Evolutionary conservation across 2,113 vertebrate species (phyloP), one percentile per base, ranked within the genome.

Genomic region (Melospiza melodia): DNA sequence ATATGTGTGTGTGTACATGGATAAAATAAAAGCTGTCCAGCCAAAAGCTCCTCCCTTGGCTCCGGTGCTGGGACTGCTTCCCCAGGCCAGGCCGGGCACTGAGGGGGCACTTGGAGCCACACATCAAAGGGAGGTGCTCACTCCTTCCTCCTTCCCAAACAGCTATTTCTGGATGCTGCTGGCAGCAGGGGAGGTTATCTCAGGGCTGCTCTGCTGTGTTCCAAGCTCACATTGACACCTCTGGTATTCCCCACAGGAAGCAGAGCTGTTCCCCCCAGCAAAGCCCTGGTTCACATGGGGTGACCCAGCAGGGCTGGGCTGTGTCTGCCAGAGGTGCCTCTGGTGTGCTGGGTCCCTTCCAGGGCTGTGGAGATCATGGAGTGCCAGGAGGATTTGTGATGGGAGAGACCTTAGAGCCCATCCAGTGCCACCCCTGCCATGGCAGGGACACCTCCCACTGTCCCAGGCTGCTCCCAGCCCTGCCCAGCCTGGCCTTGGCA

Each of bases 41-140:
- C 63, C 92, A 65, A 87, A 52, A 92, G 83, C 89, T 90, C 84
- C 74, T 93, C 90, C 92, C 81, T 85, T 22, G 44, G 63, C 85
- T 39, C 66, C 74, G 33, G 44, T 10, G 69, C 57, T 48, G 77
- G 58, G 58, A 58, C 54, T 39, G 89, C 37, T 83, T 71, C 41
- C 48, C 30, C 4, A 1, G 35, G 68, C 54, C 48, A 20, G 0
- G 12, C 76, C 1, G 0, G 92, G 71, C 79, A 75, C 61, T 1
- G 58, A 41, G 4, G 2, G 89, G 80, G 73, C 94, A 78, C 39
- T 44, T 11, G 77, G 67, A 87, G 80, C 39, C 65, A 39, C 39
- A 80, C 76, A 90, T 90, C 72, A 77, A 86, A 94, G 91, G 1
- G 63, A 88, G 91, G 33, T 49, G 83, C 86, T 71, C 1, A 0